Evolutionary conservation across 2,797 vertebrate species (phyloP).

Genomic region (Lepidocolaptes lacrymiger): DNA sequence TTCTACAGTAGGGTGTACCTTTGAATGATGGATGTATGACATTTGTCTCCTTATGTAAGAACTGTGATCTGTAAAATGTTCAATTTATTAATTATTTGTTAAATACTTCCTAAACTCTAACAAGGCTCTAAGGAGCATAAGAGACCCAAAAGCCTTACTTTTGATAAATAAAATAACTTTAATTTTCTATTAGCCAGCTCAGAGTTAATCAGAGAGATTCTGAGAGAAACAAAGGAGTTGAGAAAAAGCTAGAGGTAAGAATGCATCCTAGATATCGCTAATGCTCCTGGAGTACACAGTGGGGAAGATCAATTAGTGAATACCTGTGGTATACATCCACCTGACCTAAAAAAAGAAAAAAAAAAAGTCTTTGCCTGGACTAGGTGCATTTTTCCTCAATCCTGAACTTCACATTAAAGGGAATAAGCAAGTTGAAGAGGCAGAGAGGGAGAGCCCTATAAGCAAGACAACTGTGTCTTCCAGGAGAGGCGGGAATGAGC

Average conservation of each 20-base stretch:
- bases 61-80: background rate
- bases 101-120: background rate
- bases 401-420: background rate
- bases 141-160: background rate
- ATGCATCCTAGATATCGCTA: background rate
- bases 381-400: background rate
- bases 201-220: background rate
- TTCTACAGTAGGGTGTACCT: background rate
- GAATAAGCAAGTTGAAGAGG: background rate
- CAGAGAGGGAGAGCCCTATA: background rate
- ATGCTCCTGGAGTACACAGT: background rate
- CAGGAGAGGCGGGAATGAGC: background rate
- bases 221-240: background rate
- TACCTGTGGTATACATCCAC: background rate
- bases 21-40: background rate
- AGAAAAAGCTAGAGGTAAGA: background rate
- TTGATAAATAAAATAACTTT: background rate
- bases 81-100: background rate
- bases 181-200: background rate
- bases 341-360: background rate
- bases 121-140: background rate
- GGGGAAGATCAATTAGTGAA: background rate
- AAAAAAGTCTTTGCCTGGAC: background rate
- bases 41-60: background rate
- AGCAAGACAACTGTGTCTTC: background rate